Evolutionary conservation across 1,140 invertebrate genomes (phyloP), one percentile per base, ranked within the genome.

Genomic region (Pseudomyrmex pallidus): DNA sequence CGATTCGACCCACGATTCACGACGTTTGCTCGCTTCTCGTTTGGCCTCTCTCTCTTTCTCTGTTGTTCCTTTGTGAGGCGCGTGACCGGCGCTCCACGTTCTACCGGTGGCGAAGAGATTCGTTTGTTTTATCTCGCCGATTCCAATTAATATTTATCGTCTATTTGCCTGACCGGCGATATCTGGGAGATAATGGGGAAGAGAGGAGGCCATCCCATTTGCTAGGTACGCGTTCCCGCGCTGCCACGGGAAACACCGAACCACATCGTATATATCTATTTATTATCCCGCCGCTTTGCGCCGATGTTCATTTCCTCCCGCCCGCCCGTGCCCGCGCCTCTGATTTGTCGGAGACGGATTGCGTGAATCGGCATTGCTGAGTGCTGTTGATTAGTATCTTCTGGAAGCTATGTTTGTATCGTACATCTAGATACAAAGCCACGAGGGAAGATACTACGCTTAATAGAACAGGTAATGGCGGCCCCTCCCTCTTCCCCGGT

Each of bases 91-190:
- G 63, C 64, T 77, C 57, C 77, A 5, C 35, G 35, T 35, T 0
- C 0, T 72, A 78, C 77, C 74, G 76, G 82, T 90, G 74, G 83
- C 85, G 68, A 73, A 78, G 78, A 54, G 68, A 84, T 90, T 82
- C 85, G 88, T 90, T 90, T 90, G 85, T 90, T 89, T 89, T 85
- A 87, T 90, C 90, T 82, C 88, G 82, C 84, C 87, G 87, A 89
- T 89, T 90, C 77, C 84, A 90, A 90, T 90, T 90, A 90, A 90
- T 90, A 87, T 89, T 90, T 90, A 90, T 90, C 86, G 87, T 90
- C 78, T 84, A 82, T 89, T 90, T 90, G 85, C 76, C 78, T 62
- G 85, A 17, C 62, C 68, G 63, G 59, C 59, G 59, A 70, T 82
- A 76, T 76, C 73, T 52, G 46, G 46, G 46, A 76, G 83, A 80